Conservation (phyloP, 1,140 invertebrate species). For the Matsumurasca onukii region DNA sequence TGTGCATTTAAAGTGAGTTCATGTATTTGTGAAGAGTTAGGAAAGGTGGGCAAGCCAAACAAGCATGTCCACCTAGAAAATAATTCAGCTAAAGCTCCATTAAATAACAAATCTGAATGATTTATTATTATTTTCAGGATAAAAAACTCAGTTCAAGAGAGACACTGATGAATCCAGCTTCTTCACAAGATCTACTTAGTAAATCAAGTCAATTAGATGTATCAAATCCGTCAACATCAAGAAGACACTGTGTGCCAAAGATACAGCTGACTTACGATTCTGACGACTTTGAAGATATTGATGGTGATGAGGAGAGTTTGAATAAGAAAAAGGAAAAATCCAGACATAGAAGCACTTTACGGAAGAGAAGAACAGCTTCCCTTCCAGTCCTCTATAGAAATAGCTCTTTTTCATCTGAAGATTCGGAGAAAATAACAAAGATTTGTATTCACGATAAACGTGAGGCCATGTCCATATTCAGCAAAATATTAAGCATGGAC, state of each 20-base stretch:
- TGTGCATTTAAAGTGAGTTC: too few relatives aligned
- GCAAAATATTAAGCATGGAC: neutral
- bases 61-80: too few relatives aligned
- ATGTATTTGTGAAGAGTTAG: too few relatives aligned
- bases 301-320: neutral
- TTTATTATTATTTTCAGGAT: too few relatives aligned
- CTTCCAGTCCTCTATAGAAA: neutral
- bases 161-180: neutral
- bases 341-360: neutral
- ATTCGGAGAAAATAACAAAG: neutral
- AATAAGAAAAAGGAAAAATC: neutral
- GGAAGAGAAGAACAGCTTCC: conserved; percentile 1
- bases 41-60: too few relatives aligned
- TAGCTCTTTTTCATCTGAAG: neutral
- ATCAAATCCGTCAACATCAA: neutral
- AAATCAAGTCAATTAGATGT: neutral
- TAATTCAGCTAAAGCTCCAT: too few relatives aligned
- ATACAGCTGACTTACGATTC: conserved; percentile 9
- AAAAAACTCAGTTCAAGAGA: neutral
- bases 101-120: too few relatives aligned
- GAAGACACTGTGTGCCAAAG: neutral
- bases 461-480: neutral
- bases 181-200: neutral
- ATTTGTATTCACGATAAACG: conserved; percentile 1
- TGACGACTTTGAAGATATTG: neutral